Base-by-base conservation (phyloP, 92 coral and sea anemone genomes). In the Meandrina meandrites region DNA sequence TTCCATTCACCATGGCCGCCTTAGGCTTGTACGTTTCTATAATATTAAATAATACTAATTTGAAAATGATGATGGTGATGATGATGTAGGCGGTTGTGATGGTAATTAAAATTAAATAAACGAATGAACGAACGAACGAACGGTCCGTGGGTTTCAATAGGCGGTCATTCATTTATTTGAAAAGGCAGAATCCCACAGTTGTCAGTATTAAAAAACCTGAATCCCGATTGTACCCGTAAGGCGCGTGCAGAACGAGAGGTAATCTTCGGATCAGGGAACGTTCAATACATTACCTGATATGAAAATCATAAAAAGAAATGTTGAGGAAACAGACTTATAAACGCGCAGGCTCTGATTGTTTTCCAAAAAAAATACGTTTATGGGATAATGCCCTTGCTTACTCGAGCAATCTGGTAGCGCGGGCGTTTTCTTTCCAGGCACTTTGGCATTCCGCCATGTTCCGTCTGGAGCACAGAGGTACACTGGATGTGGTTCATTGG, bases 401-500 rank as follows among this genome's bases (percentile, higher is more conserved):
- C 93, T 85, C 37, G 84, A 80, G 78, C 93, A 90, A 28, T 90
- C 90, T 31, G 90, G 93, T 9, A 86, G 79, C 4, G 84, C 51
- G 10, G 84, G 79, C 7, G 6, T 68, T 24, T 35, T 47, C 36
- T 68, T 68, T 17, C 74, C 76, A n/a, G 37, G 58, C 7, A 8
- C 31, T 1, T 34, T 16, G 19, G 73, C 81, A 72, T 75, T 37
- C 0, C 31, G 18, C 93, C 93, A 90, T 45, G 37, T 72, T 22
- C 93, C 93, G 5, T 30, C 58, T 11, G 78, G 21, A 5, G 36
- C 47, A 70, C 93, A 90, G 27, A 76, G 2, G 28, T 87, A 81
- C 15, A 82, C 0, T 11, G 72, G 18, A 13, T 34, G 66, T 4
- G 87, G 83, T 54, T 4, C 37, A 24, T 67, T 7, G 1, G 66